phyloP scores from a whole-genome alignment of 2,113 vertebrate genomes.

The Megalops atlanticus region DNA sequence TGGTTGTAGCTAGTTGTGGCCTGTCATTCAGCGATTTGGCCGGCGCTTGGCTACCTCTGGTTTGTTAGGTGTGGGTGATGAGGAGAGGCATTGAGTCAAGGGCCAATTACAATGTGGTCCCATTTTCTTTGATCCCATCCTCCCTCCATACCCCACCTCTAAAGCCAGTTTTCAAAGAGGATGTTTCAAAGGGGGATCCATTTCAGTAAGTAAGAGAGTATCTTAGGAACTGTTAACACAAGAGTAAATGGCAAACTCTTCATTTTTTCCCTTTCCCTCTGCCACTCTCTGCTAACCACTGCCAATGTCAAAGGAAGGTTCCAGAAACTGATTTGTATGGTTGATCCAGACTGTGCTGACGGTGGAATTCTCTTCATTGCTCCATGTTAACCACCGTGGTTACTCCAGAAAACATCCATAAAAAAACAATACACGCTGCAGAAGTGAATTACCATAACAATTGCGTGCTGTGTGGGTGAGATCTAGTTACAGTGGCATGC shows the following conservation, averaged over 20 bases:
- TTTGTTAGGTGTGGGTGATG: conserved; percentile 17
- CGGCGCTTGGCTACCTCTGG: neutral
- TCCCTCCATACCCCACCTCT: neutral
- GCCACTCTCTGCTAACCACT: neutral
- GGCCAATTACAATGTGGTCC: conserved; percentile 29
- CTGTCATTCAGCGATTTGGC: neutral
- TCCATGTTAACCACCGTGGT: neutral
- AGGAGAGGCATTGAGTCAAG: conserved; percentile 14
- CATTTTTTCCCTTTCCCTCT: conserved; percentile 16
- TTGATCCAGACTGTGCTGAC: neutral
- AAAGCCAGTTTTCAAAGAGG: conserved; percentile 33
- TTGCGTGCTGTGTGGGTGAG: too few species aligned
- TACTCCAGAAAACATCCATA: neutral
- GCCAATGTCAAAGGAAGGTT: neutral
- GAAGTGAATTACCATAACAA: too few species aligned
- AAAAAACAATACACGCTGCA: too few species aligned
- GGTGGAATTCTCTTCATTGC: neutral
- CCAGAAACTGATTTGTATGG: neutral
- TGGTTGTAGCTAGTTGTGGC: too few species aligned
- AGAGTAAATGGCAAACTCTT: conserved; percentile 34
- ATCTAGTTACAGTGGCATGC: too few species aligned
- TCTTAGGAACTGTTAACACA: conserved; percentile 36
- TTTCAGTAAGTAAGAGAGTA: conserved; percentile 38
- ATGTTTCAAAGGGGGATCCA: conserved; percentile 35
- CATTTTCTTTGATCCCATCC: conserved; percentile 29